A percentile compares a stretch with the other conserved stretches of the same genome.
These are phyloP conservation scores for Stomatorhinus walkeri DNA, from an alignment of 2,797 vertebrate species.

Conservation along the genomic window DNA sequence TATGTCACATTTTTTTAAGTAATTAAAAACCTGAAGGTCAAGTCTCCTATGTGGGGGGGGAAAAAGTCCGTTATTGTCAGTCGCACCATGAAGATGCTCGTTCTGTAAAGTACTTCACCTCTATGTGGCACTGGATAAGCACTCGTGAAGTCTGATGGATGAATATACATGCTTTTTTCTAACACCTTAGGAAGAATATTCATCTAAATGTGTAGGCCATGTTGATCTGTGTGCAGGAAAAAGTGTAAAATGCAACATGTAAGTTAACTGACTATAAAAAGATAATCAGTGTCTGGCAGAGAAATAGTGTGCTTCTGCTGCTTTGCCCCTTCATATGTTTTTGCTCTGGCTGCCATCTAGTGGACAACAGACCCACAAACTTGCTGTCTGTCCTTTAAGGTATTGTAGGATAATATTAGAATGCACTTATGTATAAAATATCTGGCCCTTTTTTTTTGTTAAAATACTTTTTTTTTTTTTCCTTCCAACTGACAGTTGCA, in stretches of 20 bases:
- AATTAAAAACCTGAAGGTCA: neutral
- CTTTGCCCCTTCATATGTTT: neutral
- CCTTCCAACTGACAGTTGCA: conserved; percentile 33
- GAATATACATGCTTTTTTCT: neutral
- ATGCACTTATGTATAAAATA: neutral
- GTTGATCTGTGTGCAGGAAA: neutral
- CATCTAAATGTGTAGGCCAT: neutral
- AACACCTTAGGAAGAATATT: neutral
- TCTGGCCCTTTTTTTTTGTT: conserved; percentile 34
- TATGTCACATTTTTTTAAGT: neutral
- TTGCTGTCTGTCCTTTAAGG: neutral
- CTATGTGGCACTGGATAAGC: neutral
- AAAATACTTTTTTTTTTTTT: conserved; percentile 65
- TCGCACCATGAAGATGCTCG: neutral
- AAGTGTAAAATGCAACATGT: neutral
- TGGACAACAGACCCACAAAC: neutral
- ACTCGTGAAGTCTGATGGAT: neutral
- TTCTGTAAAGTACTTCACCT: neutral
- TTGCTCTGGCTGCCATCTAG: neutral
- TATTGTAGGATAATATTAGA: neutral
- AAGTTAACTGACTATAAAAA: neutral
- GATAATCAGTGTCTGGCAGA: neutral
- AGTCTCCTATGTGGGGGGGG: neutral
- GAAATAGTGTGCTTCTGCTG: neutral
- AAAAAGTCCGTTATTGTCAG: neutral